Conservation (phyloP, 1,140 invertebrate genomes). For the Bombus sylvicola region DNA sequence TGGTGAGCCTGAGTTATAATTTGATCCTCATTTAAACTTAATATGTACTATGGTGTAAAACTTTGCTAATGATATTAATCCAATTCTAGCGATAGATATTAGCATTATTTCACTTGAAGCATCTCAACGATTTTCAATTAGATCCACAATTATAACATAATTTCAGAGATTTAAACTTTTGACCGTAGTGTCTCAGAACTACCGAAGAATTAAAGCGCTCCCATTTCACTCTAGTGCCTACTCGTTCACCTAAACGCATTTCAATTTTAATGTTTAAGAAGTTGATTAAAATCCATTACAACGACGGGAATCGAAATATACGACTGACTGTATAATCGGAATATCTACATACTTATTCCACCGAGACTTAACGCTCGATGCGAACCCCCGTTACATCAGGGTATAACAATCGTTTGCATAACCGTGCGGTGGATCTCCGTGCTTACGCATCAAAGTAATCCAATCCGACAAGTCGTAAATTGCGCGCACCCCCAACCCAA, state of each 20-base stretch:
- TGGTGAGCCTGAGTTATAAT: no score
- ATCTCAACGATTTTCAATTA: no score
- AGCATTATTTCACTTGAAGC: no score
- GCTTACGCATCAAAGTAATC: conserved; percentile 36
- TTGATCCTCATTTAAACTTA: no score
- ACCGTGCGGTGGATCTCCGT: conserved; percentile 6
- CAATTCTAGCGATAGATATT: no score
- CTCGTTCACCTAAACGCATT: not conserved
- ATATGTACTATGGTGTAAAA: no score
- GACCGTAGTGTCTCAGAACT: no score
- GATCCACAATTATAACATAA: no score
- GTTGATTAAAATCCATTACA: conserved; percentile 24
- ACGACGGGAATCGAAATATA: not conserved
- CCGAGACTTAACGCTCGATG: not conserved
- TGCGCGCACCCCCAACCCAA: not conserved
- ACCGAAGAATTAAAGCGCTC: no score
- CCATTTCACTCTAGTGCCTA: no score
- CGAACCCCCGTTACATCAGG: not conserved
- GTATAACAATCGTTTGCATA: conserved; percentile 35
- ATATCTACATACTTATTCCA: not conserved
- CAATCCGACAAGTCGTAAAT: conserved; percentile 47
- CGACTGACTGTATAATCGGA: not conserved
- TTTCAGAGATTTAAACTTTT: no score
- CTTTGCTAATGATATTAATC: no score
- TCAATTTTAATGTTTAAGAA: not conserved